Base-by-base conservation (phyloP, 2,888 invertebrate genomes). In the Dusona sp. region DNA sequence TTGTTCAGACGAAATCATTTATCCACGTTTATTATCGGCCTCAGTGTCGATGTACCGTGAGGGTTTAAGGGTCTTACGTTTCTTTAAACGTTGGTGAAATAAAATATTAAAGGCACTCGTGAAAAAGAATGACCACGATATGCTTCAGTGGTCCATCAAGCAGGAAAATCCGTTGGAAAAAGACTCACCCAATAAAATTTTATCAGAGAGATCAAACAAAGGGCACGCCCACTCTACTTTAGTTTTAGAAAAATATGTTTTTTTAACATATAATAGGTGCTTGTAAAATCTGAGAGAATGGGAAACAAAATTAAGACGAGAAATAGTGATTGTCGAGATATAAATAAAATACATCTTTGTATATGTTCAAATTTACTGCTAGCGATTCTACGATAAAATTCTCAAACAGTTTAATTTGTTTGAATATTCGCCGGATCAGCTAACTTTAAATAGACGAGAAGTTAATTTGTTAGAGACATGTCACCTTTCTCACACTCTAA, bases 1-100 rank as follows among this genome's bases (percentile, higher is more conserved):
- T 87, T 88, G 83, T 73, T 89, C 89, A 87, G 89, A 89, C 88
- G 85, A 88, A 89, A 89, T 89, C 86, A 88, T 87, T 90, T 89
- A 87, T 90, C 83, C 79, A 67, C 78, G 74, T 81, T 85, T 79
- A 83, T 87, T 80, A 86, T 79, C 77, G 68, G 16, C 38, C 48
- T 73, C 64, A 22, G 75, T 57, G 75, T 79, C 72, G 25, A 65
- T 68, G 68, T 74, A 57, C 64, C 51, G 61, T 70, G 57, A 83
- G 42, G 67, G 38, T 79, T 75, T 73, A 57, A 72, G 75, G 25
- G 22, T 29, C 29, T 38, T 16, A 51, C 38, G 67, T 73, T 51
- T 73, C n/a, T 19, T 54, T 38, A 42, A 54, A 64, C 45, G 48
- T 25, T 13, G 16, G 61, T 25, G 19, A 72, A 72, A 65, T 65